Percentiles rank a stretch among this genome's conserved stretches.
phyloP scores from a whole-genome alignment of 2,113 vertebrate genomes.

The Pristiophorus japonicus region DNA sequence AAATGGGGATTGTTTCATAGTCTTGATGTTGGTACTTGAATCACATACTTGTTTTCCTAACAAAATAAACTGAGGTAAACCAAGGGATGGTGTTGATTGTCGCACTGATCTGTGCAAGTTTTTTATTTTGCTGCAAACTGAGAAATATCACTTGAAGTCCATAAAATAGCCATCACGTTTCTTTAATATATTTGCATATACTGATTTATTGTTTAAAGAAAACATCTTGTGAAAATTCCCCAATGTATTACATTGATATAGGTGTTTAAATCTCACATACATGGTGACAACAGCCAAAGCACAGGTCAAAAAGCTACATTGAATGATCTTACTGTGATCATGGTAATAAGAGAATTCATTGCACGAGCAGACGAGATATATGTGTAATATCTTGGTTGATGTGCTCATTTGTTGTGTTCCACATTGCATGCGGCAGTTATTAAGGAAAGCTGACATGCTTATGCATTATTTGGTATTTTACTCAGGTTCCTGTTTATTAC shows the following conservation, averaged over 20 bases:
- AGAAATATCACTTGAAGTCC: conserved; percentile 61
- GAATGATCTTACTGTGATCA: conserved; percentile 39
- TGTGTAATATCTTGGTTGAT: background rate
- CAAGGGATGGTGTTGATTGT: background rate
- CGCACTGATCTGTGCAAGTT: background rate
- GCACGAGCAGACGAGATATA: background rate
- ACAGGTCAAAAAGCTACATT: conserved; percentile 43
- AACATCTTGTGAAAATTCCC: conserved; percentile 54
- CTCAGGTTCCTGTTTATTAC: background rate
- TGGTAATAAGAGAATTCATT: background rate
- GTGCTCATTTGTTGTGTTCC: background rate
- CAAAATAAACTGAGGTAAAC: background rate
- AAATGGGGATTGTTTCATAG: background rate
- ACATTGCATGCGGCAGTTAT: background rate
- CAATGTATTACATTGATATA: conserved; percentile 43
- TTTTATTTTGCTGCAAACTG: conserved; percentile 46
- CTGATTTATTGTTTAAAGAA: conserved; percentile 53
- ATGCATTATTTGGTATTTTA: background rate
- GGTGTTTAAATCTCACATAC: conserved; percentile 45
- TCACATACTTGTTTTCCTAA: background rate
- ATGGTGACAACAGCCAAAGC: conserved; percentile 44
- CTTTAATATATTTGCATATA: conserved; percentile 54
- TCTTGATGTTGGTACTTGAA: background rate
- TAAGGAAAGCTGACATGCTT: background rate
- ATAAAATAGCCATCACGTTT: conserved; percentile 58